Base-by-base conservation (phyloP, 2,113 vertebrate species). In the Gymnorhina tibicen region DNA sequence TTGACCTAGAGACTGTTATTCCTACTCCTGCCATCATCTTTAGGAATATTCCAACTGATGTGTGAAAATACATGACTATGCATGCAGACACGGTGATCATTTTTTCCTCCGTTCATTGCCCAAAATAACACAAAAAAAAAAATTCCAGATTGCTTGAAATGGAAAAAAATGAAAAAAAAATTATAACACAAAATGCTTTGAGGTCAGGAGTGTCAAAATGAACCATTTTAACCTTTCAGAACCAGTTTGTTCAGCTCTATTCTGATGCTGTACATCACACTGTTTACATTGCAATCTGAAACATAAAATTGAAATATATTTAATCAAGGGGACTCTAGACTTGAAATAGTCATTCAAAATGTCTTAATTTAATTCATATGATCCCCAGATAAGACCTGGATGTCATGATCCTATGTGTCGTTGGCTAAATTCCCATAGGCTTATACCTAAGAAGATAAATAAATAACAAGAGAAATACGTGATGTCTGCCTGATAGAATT, bases 51-150 rank as follows among this genome's bases (percentile, higher is more conserved):
- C 19, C 44, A 58, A 13, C 15, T n/a, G 9, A 37, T 11, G 11
- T 30, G 28, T 67, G 60, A 89, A 92, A 81, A 83, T 19, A 58
- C 5, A 44, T 3, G 3, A 59, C 47, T 72, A 23, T 19, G 16
- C 13, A 47, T 35, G 21, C 39, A 91, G 30, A 78, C 10, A 47
- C 3, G 30, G 30, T 24, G 19, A 85, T 59, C 7, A 72, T 20
- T 21, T 44, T 33, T 11, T 18, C 3, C 6, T 14, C 20, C 0
- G 0, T n/a, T 84, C 33, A 41, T 8, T 50, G 26, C 30, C 64
- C 1, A 5, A 89, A 93, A 59, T 14, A 72, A 67, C 13, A 74
- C 2, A 33, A 47, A 91, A 85, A 47, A 91, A 85, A 7, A 68
- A 82, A 46, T 41, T 75, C 27, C 28, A 82, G 32, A 76, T 9